Conservation (phyloP, 2,113 vertebrate genomes). For the Hirundichthys speculiger region DNA sequence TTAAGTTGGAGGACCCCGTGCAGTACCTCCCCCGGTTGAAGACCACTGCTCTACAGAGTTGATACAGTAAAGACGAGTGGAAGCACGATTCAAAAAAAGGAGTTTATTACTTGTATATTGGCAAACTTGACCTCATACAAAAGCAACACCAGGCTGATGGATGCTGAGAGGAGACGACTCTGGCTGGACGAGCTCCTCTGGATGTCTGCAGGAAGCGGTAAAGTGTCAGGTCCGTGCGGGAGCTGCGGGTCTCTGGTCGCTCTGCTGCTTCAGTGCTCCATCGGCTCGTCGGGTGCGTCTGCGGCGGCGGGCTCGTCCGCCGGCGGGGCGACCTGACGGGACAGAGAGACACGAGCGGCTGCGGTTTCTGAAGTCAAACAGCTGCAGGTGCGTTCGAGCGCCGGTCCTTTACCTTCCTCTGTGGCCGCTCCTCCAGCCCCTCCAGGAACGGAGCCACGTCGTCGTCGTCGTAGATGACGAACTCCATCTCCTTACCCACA, state of each 20-base stretch:
- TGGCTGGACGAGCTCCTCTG: too few relatives aligned
- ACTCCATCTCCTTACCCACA: constrained; percentile 96
- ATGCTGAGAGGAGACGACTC: constrained; percentile 52
- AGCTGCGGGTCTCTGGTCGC: constrained; percentile 19
- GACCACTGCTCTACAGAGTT: too few relatives aligned
- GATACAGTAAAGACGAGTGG: background rate
- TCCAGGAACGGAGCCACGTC: constrained; percentile 93
- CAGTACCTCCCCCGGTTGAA: too few relatives aligned
- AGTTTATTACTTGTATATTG: constrained; percentile 70
- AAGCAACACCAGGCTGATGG: constrained; percentile 62
- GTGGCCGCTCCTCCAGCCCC: constrained; percentile 96
- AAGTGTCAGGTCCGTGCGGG: constrained; percentile 38
- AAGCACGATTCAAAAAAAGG: constrained; percentile 70
- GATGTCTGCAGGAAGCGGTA: too few relatives aligned
- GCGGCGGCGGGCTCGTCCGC: constrained; percentile 84
- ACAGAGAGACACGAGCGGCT: too few relatives aligned
- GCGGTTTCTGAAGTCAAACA: too few relatives aligned
- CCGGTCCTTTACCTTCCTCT: constrained; percentile 87
- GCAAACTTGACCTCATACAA: constrained; percentile 72
- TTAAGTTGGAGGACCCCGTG: too few relatives aligned
- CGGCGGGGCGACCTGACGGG: constrained; percentile 79
- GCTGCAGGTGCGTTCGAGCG: too few relatives aligned
- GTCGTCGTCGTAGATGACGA: constrained; percentile 96
- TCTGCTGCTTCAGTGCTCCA: constrained; percentile 89
- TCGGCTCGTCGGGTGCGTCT: constrained; percentile 89